Percentiles rank a stretch among this genome's conserved stretches.
Conservation (phyloP, 1,140 invertebrate genomes). For the Adelges cooleyi region DNA sequence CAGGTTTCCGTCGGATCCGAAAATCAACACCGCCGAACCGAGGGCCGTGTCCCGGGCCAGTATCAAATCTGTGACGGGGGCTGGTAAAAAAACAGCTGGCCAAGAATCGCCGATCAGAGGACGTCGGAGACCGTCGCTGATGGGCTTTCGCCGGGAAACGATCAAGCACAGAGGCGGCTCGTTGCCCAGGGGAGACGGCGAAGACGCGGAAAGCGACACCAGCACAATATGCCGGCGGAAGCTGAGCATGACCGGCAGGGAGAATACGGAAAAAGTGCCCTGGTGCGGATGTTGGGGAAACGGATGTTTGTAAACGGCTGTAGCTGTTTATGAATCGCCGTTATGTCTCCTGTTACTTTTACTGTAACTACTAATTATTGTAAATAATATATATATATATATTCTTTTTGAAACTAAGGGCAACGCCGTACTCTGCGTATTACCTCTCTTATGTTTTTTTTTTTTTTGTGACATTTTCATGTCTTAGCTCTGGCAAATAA, state of each 20-base stretch:
- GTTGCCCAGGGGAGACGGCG: constrained; percentile 33
- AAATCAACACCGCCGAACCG: neutral
- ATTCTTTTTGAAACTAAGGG: too few relatives aligned
- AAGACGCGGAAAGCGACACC: constrained; percentile 34
- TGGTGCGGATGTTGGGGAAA: constrained; percentile 46
- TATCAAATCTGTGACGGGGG: neutral
- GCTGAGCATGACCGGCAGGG: constrained; percentile 33
- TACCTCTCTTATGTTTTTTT: too few relatives aligned
- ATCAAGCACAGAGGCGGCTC: constrained; percentile 20
- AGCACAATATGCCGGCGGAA: constrained; percentile 34
- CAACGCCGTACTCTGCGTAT: too few relatives aligned
- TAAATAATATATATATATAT: too few relatives aligned
- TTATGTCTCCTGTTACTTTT: too few relatives aligned
- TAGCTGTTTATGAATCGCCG: too few relatives aligned
- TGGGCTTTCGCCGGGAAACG: neutral
- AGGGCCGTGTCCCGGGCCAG: neutral
- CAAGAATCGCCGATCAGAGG: constrained; percentile 35
- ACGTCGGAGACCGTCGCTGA: constrained; percentile 30
- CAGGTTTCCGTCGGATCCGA: constrained; percentile 6
- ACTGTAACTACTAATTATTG: too few relatives aligned
- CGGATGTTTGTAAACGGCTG: constrained; percentile 38
- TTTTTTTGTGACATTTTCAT: too few relatives aligned
- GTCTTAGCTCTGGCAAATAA: too few relatives aligned
- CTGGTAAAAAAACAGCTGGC: neutral
- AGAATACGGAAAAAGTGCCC: constrained; percentile 37